A percentile compares a stretch with the other conserved stretches of the same genome.
Conservation (phyloP, 1,140 invertebrate genomes). For the Phthorimaea operculella region DNA sequence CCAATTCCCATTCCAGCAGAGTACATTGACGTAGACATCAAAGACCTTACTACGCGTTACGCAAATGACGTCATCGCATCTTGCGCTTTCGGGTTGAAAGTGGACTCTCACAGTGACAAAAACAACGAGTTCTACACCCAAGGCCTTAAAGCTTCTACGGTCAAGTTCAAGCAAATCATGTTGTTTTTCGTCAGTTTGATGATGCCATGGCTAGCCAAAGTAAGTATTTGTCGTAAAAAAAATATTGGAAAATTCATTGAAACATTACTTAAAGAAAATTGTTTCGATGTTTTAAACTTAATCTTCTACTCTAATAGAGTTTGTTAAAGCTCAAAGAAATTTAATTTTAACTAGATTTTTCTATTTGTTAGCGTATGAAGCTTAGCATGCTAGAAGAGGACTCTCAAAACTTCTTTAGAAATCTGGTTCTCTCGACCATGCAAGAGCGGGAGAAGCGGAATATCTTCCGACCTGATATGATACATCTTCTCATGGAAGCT, state of each 20-base stretch:
- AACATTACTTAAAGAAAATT: no score
- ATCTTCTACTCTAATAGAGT: no score
- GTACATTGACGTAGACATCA: slow-evolving; percentile 55
- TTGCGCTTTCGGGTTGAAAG: slow-evolving; percentile 67
- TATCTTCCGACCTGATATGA: slow-evolving; percentile 37
- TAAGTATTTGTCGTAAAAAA: slow-evolving; percentile 11
- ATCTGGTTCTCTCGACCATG: slow-evolving; percentile 62
- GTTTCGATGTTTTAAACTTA: no score
- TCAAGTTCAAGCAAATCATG: slow-evolving; percentile 23
- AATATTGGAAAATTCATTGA: background rate
- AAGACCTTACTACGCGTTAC: slow-evolving; percentile 64
- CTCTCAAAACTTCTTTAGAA: slow-evolving; percentile 57
- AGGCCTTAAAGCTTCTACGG: slow-evolving; percentile 45
- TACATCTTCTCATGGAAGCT: slow-evolving; percentile 48
- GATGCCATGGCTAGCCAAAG: slow-evolving; percentile 22
- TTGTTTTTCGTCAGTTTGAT: slow-evolving; percentile 18
- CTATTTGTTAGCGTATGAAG: slow-evolving; percentile 3
- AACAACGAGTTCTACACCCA: slow-evolving; percentile 66
- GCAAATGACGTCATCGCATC: slow-evolving; percentile 68
- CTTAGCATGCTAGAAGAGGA: slow-evolving; percentile 39
- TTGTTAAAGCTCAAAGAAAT: no score
- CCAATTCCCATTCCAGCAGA: slow-evolving; percentile 13
- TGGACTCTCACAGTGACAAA: slow-evolving; percentile 67
- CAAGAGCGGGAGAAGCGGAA: slow-evolving; percentile 46
- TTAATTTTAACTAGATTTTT: background rate